Conservation (phyloP, 2,888 invertebrate genomes). For the Neelides folsomi region DNA sequence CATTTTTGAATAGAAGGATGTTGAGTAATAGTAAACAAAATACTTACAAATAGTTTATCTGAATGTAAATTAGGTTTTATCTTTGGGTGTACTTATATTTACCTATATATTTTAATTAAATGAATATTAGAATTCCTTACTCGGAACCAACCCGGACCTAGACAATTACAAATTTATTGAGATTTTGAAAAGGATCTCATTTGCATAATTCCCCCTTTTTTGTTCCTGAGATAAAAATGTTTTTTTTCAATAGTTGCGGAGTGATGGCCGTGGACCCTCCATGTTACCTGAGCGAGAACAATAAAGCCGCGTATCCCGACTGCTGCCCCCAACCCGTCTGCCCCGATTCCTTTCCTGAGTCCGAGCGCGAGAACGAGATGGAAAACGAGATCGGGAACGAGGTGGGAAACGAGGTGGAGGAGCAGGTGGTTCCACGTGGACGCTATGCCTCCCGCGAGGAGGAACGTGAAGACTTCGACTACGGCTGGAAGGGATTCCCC, state of each 20-base stretch:
- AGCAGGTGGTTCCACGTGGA: background rate
- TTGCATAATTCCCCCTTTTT: too few relatives aligned
- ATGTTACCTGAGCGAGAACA: conserved; percentile 26
- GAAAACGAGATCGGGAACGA: conserved; percentile 8
- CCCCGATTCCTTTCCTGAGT: conserved; percentile 19
- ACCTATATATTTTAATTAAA: too few relatives aligned
- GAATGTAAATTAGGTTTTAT: too few relatives aligned
- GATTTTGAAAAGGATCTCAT: too few relatives aligned
- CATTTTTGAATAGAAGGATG: too few relatives aligned
- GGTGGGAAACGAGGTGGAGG: conserved; percentile 1
- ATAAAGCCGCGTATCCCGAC: conserved; percentile 21
- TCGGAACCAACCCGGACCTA: too few relatives aligned
- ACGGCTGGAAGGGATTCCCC: background rate
- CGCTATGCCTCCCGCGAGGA: background rate
- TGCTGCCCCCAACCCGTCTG: conserved; percentile 30
- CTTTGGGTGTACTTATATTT: too few relatives aligned
- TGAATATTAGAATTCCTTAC: too few relatives aligned
- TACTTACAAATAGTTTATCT: too few relatives aligned
- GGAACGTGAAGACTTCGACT: background rate
- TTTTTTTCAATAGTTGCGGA: conserved; percentile 26
- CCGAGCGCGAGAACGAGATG: conserved; percentile 9
- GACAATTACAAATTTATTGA: too few relatives aligned
- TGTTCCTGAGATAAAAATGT: background rate
- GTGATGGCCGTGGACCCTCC: conserved; percentile 22
- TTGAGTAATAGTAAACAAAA: too few relatives aligned